Evolutionary conservation across 2,113 vertebrate genomes (phyloP).

Genomic region (Syngnathus floridae): DNA sequence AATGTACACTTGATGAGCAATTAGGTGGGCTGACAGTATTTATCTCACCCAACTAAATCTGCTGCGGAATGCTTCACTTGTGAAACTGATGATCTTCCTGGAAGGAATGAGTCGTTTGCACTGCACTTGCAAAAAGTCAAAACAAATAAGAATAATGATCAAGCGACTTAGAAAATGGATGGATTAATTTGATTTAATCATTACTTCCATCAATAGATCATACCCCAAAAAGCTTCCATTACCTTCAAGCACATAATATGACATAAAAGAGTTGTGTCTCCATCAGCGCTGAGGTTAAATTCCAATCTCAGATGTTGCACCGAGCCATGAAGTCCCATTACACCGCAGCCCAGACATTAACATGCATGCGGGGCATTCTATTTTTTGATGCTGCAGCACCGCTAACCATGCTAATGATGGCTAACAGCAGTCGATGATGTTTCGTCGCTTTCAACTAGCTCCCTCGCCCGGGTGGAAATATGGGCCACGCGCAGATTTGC

Average conservation of each 20-base stretch:
- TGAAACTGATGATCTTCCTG: too few species aligned
- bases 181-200: too few species aligned
- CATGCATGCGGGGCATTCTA: not conserved
- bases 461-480: not conserved
- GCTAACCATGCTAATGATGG: slow-evolving; percentile 3
- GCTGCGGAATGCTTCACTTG: too few species aligned
- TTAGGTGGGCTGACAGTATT: too few species aligned
- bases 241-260: not conserved
- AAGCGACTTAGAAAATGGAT: too few species aligned
- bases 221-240: not conserved
- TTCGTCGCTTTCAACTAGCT: not conserved
- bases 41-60: too few species aligned
- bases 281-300: not conserved
- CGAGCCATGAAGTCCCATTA: not conserved
- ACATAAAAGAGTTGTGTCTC: not conserved
- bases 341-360: not conserved
- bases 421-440: not conserved
- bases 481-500: not conserved
- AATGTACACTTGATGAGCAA: too few species aligned
- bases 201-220: not conserved
- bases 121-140: too few species aligned
- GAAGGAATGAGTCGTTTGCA: too few species aligned
- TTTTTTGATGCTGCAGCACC: not conserved
- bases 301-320: not conserved
- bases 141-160: too few species aligned